Base-by-base conservation (phyloP, 2,113 vertebrate species). In the Phainopepla nitens region DNA sequence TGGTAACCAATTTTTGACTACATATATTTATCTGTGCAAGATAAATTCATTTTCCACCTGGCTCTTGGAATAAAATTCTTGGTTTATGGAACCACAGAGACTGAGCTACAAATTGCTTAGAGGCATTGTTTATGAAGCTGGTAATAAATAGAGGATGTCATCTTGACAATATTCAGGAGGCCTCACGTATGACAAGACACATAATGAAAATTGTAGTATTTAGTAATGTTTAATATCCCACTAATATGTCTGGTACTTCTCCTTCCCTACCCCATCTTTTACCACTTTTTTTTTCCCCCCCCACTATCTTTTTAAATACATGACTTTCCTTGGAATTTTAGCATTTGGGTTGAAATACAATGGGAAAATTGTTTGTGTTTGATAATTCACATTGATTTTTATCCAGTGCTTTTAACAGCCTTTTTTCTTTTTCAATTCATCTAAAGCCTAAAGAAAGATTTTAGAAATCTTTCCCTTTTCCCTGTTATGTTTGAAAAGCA, bases 1-100 rank as follows among this genome's bases (percentile, higher is more conserved):
- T 97, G 97, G 82, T 84, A 92, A 88, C 78, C 75, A 60, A 3
- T 82, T 91, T 79, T 95, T 94, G 45, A 75, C 87, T 95, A 28
- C 7, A 1, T 54, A 6, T 95, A 29, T 76, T 60, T 33, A 24
- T 75, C 68, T 86, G 21, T 53, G 22, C 36, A 50, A 84, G 78
- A 76, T 33, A 49, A 78, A 89, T 33, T 49, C 0, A 7, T 68
- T 87, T 84, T 36, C 13, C 3, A 41, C 21, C 10, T 56, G 54
- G 31, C 13, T 69, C 11, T 65, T 89, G 45, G 69, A 87, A 44
- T 66, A 36, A 41, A 72, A 22, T 36, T 20, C 2, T 36, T 87
- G 28, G 9, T 49, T 81, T 92, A 29, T 70, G 14, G 50, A 44
- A 41, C 53, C 24, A 9, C 4, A 17, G 70, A 36, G 27, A 50